Percentiles rank a stretch among this genome's conserved stretches.
Conservation (phyloP, 2,113 vertebrate genomes). For the Phrynocephalus versicolor region DNA sequence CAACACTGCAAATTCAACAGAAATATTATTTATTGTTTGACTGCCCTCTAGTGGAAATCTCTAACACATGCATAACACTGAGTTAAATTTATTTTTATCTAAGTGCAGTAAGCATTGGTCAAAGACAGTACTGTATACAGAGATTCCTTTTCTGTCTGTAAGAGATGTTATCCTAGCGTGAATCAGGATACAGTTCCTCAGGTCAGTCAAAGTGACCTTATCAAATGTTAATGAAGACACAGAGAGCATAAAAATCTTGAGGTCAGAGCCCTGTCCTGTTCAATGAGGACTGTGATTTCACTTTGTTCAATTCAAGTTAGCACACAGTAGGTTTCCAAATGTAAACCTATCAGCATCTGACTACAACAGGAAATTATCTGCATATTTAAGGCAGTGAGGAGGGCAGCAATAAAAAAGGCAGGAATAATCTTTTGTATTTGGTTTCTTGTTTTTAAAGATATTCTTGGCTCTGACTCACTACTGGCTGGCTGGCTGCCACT, state of each 20-base stretch:
- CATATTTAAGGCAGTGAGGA: conserved; percentile 23
- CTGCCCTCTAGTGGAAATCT: conserved; percentile 66
- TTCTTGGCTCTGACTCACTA: conserved; percentile 62
- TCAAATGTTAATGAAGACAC: conserved; percentile 7
- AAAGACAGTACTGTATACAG: neutral
- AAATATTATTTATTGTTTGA: conserved; percentile 34
- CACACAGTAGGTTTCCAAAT: conserved; percentile 17
- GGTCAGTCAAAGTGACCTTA: conserved; percentile 21
- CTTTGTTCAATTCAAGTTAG: conserved; percentile 5
- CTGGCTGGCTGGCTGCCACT: conserved; percentile 73
- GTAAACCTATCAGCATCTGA: conserved; percentile 27
- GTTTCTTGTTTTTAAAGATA: conserved; percentile 61
- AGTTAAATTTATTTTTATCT: neutral
- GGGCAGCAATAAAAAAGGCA: neutral
- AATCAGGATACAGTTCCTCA: conserved; percentile 25
- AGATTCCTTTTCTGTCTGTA: conserved; percentile 13
- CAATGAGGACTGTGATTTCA: conserved; percentile 28
- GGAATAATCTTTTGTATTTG: conserved; percentile 51
- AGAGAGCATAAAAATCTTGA: neutral
- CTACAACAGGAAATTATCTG: conserved; percentile 36
- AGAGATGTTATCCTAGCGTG: neutral
- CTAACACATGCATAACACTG: conserved; percentile 9
- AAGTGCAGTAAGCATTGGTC: neutral
- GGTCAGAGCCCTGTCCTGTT: neutral
- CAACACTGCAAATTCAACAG: neutral